phyloP scores from a whole-genome alignment of 2,888 invertebrate species.

The Hesperia comma region DNA sequence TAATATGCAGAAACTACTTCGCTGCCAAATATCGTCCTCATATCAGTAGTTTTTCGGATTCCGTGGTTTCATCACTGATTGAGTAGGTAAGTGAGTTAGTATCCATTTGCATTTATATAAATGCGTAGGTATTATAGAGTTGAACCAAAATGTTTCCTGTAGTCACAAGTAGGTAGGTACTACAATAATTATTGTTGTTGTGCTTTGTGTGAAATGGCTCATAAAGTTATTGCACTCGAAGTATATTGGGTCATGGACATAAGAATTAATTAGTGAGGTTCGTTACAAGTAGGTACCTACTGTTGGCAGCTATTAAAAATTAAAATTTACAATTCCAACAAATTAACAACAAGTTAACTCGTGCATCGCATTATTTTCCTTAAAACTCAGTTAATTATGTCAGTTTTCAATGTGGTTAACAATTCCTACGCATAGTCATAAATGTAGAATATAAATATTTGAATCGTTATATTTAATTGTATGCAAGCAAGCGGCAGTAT shows the following conservation, averaged over 20 bases:
- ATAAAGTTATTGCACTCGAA: conserved; percentile 42
- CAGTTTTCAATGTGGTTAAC: not conserved
- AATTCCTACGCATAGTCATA: not conserved
- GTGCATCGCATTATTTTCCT: conserved; percentile 49
- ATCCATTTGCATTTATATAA: too few species aligned
- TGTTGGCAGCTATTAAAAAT: conserved; percentile 41
- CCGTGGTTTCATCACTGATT: too few species aligned
- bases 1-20: too few species aligned
- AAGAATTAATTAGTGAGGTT: conserved; percentile 47
- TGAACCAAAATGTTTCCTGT: too few species aligned
- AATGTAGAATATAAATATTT: too few species aligned
- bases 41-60: too few species aligned
- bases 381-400: conserved; percentile 26
- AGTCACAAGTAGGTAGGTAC: too few species aligned
- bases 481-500: too few species aligned
- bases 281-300: conserved; percentile 47
- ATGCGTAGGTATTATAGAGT: too few species aligned
- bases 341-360: conserved; percentile 40
- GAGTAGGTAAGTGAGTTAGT: too few species aligned
- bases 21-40: too few species aligned
- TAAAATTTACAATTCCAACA: conserved; percentile 48
- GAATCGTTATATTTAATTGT: too few species aligned
- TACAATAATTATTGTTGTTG: not conserved
- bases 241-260: conserved; percentile 49
- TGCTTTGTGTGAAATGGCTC: conserved; percentile 30